Evolutionary conservation across 1,140 invertebrate genomes (phyloP), one percentile per base, ranked within the genome.

Genomic region (Chironomus tepperi): DNA sequence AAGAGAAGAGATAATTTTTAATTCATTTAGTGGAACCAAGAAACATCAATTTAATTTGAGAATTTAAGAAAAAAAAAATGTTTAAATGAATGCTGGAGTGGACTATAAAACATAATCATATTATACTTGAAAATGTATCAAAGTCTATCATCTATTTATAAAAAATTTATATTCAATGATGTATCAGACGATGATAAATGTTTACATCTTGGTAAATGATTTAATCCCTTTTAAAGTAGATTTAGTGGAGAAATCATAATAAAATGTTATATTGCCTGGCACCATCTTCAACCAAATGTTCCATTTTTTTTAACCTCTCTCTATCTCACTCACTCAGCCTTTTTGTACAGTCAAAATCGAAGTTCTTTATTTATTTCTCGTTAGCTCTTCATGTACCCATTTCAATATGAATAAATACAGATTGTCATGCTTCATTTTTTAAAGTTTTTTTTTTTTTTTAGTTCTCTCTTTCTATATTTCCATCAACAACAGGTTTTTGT

Each of bases 401-500:
- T 57, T 57, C n/a, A 70, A 70, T 70, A 70, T 70, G 65, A 70
- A 70, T 70, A 70, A 70, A 70, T 70, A 78, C 76, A 77, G 76
- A 76, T 77, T 78, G 77, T 67, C 75, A 74, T 73, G 74, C 74
- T 74, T 70, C 74, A 67, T 64, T 72, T 75, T 76, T 76, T 77
- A 73, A 77, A 76, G 73, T 75, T 75, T 74, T 75, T 76, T 78
- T 74, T 75, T 76, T 78, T 78, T 78, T 78, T 78, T 78, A 77
- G 75, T 70, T 73, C 16, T 70, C 64, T 76, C 12, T 74, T 76
- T 77, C 76, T 47, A 43, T 74, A 34, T 74, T 74, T 74, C 42
- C 42, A 64, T 18, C 57, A 15, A 57, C 24, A 34, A 57, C 74
- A 74, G 21, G 57, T 74, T 16, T 74, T 65, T 19, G 12, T 57